Base-by-base conservation (phyloP, 2,113 vertebrate species). In the Hiodon alosoides region DNA sequence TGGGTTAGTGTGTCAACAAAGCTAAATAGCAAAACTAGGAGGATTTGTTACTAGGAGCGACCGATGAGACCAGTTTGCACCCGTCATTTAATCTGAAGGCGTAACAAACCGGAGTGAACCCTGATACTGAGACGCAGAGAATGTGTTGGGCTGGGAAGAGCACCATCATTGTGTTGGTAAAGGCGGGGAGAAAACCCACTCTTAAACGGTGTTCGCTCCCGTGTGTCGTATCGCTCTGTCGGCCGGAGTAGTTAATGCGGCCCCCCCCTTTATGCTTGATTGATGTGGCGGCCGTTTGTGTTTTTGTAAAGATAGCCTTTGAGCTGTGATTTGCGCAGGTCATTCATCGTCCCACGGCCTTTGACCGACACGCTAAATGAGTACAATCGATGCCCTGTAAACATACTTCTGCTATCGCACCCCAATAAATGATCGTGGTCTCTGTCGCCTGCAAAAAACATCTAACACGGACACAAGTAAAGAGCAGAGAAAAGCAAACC, bases 351-450 rank as follows among this genome's bases (percentile, higher is more conserved):
- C 5, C 48, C 10, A 7, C 69, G 71, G 76, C 81, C 11, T 75
- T 73, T 78, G 64, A n/a, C 59, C 7, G 65, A 58, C 57, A 66
- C 71, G 11, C 70, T 77, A 17, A 81, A 86, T 76, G 67, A 68
- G 71, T 65, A 11, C 64, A 71, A 79, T 84, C 67, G 74, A 83
- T 81, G 69, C 17, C 74, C 62, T n/a, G 73, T 78, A 74, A 69
- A 67, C 9, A 48, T 62, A 64, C 60, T 55, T 47, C 67, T 48
- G 50, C 48, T 59, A 8, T n/a, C 13, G 13, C 31, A 64, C 47
- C 59, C 31, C 55, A 59, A 31, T 64, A 64, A 59, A 53, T 47
- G 53, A 71, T 58, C 60, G 67, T 46, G 6, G 9, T 50, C 7
- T 3, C 50, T 46, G 17, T 53, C 31, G 7, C 47, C 31, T 0